Evolutionary conservation across 1,140 invertebrate species (phyloP).

Genomic region (Platyscapa corneri): DNA sequence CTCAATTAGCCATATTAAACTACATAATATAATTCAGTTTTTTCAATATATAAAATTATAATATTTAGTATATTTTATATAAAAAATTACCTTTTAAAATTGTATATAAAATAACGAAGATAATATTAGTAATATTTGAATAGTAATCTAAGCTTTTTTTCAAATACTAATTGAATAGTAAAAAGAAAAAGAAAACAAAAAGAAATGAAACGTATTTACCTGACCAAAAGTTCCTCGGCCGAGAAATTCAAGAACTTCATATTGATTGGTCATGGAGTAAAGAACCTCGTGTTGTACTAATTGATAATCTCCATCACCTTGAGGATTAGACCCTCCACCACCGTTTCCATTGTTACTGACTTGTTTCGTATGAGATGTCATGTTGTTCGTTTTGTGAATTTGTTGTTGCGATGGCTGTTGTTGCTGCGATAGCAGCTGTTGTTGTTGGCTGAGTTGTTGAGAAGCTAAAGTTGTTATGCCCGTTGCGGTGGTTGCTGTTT

Average conservation of each 20-base stretch:
- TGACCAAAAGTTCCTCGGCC: slow-evolving; percentile 99
- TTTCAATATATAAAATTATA: too few species aligned
- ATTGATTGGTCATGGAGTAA: slow-evolving; percentile 93
- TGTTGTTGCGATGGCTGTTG: slow-evolving; percentile 57
- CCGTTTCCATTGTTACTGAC: slow-evolving; percentile 71
- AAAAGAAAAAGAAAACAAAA: too few species aligned
- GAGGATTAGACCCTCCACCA: slow-evolving; percentile 79
- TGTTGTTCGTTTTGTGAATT: slow-evolving; percentile 67
- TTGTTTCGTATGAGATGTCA: slow-evolving; percentile 86
- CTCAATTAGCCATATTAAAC: too few species aligned
- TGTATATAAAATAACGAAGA: too few species aligned
- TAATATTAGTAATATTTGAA: too few species aligned
- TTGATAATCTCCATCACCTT: slow-evolving; percentile 97
- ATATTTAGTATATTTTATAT: too few species aligned
- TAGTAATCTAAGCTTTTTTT: too few species aligned
- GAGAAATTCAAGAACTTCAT: slow-evolving; percentile 98
- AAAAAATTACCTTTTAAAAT: too few species aligned
- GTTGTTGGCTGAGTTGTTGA: slow-evolving; percentile 61
- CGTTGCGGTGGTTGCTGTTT: slow-evolving; percentile 62
- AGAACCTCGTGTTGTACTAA: slow-evolving; percentile 98
- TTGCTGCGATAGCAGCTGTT: slow-evolving; percentile 56
- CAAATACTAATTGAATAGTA: too few species aligned
- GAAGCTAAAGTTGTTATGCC: slow-evolving; percentile 52
- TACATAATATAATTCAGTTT: too few species aligned
- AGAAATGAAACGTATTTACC: slow-evolving; percentile 61